Conservation (phyloP, 2,113 vertebrate genomes). For the Uria lomvia region DNA sequence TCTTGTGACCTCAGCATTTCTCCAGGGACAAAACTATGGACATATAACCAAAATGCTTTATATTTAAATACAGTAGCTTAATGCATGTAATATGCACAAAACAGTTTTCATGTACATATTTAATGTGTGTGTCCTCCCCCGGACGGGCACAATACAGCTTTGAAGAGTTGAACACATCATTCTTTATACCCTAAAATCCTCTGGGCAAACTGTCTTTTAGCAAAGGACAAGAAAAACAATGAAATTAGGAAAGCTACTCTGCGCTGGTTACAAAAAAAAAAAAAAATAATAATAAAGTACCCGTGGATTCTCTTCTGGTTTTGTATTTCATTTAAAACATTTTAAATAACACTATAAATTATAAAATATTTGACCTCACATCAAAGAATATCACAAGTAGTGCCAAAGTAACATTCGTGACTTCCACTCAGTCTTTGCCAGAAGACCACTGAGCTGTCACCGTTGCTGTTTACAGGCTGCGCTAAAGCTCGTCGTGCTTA, state of each 20-base stretch:
- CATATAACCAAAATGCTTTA: background rate
- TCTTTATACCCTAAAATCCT: background rate
- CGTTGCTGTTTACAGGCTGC: background rate
- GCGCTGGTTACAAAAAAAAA: background rate
- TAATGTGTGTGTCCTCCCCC: background rate
- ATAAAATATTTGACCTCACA: background rate
- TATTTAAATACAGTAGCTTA: background rate
- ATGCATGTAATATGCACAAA: background rate
- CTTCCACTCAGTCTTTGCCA: background rate
- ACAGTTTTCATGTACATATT: background rate
- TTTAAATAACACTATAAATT: constrained; percentile 39
- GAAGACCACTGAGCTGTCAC: background rate
- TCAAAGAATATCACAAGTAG: background rate
- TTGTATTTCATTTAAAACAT: background rate
- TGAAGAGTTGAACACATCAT: background rate
- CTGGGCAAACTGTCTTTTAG: background rate
- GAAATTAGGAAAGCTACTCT: background rate
- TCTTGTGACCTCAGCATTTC: background rate
- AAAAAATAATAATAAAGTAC: background rate
- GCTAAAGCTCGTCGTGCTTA: constrained; percentile 89
- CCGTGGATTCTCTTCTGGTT: background rate
- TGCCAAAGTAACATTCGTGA: background rate
- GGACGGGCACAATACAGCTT: background rate
- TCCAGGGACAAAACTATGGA: background rate
- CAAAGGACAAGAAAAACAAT: background rate